These are phyloP conservation scores for Leptocoma aspasia DNA, from an alignment of 2,113 vertebrate species.

Conservation along the genomic window DNA sequence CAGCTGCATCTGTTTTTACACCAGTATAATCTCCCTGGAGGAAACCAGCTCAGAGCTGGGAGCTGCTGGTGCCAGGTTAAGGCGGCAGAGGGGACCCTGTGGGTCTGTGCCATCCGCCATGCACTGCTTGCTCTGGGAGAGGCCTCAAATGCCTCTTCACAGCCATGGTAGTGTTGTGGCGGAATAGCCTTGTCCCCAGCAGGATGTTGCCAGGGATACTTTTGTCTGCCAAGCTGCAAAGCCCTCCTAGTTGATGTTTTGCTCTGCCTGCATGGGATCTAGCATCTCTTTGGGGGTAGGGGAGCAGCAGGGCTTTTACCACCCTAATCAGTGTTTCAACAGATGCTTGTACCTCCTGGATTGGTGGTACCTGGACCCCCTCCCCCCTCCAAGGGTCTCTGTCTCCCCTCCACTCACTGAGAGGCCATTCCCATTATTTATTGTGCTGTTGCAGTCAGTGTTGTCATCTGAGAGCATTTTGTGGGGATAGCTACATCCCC, in stretches of 20 bases:
- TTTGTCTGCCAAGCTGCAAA: neutral
- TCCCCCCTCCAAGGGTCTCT: neutral
- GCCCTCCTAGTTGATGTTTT: neutral
- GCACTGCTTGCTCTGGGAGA: neutral
- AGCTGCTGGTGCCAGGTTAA: neutral
- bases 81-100: rapidly evolving
- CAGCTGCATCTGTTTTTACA: neutral
- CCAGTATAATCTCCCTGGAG: neutral
- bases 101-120: rapidly evolving
- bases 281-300: neutral
- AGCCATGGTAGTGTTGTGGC: neutral
- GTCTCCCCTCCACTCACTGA: neutral
- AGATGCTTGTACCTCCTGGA: neutral
- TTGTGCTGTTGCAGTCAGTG: neutral
- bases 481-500: neutral
- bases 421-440: neutral
- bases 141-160: neutral
- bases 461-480: neutral
- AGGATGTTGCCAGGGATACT: neutral
- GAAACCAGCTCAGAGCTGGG: neutral
- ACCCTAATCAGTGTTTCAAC: neutral
- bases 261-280: neutral
- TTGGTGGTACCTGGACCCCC: neutral
- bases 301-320: neutral
- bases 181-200: neutral